Evolutionary conservation across 2,797 vertebrate species (phyloP).

Genomic region (Mycteria americana): DNA sequence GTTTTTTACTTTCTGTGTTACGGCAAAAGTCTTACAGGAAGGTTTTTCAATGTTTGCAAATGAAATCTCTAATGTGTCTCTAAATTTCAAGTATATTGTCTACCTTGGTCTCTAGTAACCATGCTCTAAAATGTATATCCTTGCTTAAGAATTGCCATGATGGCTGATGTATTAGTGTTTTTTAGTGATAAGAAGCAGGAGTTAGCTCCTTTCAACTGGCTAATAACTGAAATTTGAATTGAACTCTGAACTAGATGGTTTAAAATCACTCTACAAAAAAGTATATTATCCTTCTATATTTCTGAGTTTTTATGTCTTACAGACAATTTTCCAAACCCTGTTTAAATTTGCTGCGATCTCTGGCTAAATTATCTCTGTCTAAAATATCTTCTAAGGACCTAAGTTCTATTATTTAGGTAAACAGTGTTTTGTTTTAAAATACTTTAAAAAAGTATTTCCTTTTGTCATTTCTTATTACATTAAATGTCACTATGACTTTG

Average conservation of each 20-base stretch:
- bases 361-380: not conserved
- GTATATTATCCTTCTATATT: not conserved
- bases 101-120: not conserved
- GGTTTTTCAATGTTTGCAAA: not conserved
- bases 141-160: not conserved
- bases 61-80: not conserved
- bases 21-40: not conserved
- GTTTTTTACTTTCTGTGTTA: not conserved
- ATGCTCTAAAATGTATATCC: not conserved
- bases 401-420: not conserved
- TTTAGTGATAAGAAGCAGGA: not conserved
- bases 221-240: not conserved
- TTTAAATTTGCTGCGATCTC: not conserved
- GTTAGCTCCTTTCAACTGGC: not conserved
- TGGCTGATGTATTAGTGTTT: not conserved
- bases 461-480: not conserved
- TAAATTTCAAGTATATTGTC: not conserved
- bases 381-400: not conserved
- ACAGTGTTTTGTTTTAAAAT: no score
- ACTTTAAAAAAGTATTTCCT: not conserved
- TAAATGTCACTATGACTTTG: not conserved
- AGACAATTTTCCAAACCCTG: not conserved
- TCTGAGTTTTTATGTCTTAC: not conserved
- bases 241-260: not conserved
- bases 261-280: not conserved